A percentile compares a stretch with the other conserved stretches of the same genome.
Evolutionary conservation across 2,888 invertebrate species (phyloP).

Genomic region (Melinaea marsaeus): DNA sequence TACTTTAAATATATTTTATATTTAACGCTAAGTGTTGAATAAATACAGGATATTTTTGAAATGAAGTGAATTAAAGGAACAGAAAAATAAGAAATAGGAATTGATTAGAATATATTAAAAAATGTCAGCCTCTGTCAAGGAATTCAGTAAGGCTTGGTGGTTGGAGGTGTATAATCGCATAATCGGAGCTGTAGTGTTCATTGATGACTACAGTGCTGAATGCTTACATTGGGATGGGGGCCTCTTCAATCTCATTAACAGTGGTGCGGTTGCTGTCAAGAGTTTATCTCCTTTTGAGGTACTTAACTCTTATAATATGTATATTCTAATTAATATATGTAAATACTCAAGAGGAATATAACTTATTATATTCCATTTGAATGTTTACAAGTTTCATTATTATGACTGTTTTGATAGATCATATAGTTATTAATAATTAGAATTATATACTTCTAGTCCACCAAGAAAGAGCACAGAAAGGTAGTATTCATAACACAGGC

Average conservation of each 20-base stretch:
- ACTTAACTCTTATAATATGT: conserved; percentile 15
- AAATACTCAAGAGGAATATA: no score
- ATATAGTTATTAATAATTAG: no score
- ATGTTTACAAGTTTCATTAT: no score
- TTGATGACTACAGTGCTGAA: conserved; percentile 81
- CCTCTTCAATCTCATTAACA: conserved; percentile 73
- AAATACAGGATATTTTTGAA: no score
- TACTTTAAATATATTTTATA: no score
- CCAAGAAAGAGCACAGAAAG: conserved; percentile 58
- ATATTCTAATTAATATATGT: neutral
- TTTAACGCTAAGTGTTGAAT: no score
- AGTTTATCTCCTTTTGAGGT: conserved; percentile 82
- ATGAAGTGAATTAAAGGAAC: no score
- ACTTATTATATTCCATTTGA: no score
- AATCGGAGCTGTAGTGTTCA: conserved; percentile 80
- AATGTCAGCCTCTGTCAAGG: conserved; percentile 53
- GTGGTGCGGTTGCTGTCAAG: conserved; percentile 81
- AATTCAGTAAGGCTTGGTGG: conserved; percentile 78
- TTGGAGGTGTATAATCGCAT: conserved; percentile 78
- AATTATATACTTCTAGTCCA: conserved; percentile 43
- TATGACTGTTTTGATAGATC: neutral
- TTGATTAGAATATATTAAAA: conserved; percentile 27
- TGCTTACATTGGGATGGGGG: conserved; percentile 85
- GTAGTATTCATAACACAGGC: conserved; percentile 78
- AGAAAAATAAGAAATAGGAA: neutral